Percentiles rank a stretch among this genome's conserved stretches.
These are phyloP conservation scores for Muscicapa comitata DNA, from an alignment of 2,797 vertebrate genomes.

Conservation along the genomic window DNA sequence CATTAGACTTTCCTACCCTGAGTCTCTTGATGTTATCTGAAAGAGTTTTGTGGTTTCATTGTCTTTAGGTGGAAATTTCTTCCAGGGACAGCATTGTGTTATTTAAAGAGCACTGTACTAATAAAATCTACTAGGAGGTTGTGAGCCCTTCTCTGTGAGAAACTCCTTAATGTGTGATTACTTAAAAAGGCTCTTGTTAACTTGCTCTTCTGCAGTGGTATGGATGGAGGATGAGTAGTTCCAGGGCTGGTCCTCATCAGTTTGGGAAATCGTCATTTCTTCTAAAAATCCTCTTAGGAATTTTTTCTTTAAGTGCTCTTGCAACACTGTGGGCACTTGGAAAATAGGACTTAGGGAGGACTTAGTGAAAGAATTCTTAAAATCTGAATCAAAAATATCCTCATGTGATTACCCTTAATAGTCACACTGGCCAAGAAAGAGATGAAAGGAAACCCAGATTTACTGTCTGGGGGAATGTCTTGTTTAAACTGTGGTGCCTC, in stretches of 20 bases:
- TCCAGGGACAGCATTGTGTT: background rate
- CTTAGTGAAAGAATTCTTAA: background rate
- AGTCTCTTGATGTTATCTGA: background rate
- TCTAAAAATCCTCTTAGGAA: rapidly evolving
- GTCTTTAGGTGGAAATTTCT: background rate
- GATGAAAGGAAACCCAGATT: background rate
- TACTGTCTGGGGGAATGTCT: background rate
- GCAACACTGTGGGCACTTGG: background rate
- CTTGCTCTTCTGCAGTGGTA: background rate
- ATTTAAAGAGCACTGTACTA: background rate
- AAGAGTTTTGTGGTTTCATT: background rate
- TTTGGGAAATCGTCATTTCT: background rate
- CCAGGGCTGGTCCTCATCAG: background rate
- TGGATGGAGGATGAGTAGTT: background rate
- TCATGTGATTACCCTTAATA: background rate
- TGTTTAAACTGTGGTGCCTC: background rate
- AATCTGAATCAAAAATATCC: background rate
- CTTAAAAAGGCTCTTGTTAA: background rate
- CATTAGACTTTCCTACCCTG: background rate
- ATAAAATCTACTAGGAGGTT: background rate
- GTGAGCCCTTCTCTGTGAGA: background rate
- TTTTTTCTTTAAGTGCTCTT: background rate
- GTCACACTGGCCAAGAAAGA: background rate
- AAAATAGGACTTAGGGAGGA: background rate
- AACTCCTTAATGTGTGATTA: background rate